A percentile compares a stretch with the other conserved stretches of the same genome.
These are phyloP conservation scores for Setophaga coronata DNA, from an alignment of 2,113 vertebrate genomes.

Conservation along the genomic window DNA sequence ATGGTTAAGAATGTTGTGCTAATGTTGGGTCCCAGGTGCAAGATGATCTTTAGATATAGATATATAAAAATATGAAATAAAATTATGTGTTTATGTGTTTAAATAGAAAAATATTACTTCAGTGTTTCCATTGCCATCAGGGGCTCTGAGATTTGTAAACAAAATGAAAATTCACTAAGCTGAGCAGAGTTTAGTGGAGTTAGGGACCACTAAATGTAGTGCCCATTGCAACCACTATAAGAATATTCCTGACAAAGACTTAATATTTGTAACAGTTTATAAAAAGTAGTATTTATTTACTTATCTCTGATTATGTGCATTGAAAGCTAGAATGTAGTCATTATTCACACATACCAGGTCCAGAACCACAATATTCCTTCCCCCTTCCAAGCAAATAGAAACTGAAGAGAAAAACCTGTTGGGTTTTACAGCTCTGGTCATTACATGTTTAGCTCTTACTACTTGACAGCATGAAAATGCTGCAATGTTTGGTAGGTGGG, in stretches of 20 bases:
- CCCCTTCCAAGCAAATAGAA: not conserved
- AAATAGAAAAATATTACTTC: not conserved
- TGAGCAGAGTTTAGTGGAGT: not conserved
- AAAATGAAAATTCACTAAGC: not conserved
- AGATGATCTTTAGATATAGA: not conserved
- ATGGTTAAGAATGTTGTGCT: not conserved
- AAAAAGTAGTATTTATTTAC: not conserved
- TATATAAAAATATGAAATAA: not conserved
- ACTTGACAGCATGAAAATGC: not conserved
- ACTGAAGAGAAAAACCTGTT: not conserved
- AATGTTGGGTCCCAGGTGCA: not conserved
- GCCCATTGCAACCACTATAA: not conserved
- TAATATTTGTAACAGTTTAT: not conserved
- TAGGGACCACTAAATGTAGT: not conserved
- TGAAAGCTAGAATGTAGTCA: not conserved
- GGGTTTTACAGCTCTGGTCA: not conserved
- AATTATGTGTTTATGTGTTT: not conserved
- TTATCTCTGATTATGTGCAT: not conserved
- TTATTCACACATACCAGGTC: not conserved
- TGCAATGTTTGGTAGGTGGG: not conserved
- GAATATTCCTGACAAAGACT: not conserved
- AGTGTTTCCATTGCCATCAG: not conserved
- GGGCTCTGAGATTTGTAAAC: not conserved
- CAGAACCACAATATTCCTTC: not conserved
- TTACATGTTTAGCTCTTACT: not conserved